Base-by-base conservation (phyloP, 2,113 vertebrate genomes). In the Saguinus imperator region DNA sequence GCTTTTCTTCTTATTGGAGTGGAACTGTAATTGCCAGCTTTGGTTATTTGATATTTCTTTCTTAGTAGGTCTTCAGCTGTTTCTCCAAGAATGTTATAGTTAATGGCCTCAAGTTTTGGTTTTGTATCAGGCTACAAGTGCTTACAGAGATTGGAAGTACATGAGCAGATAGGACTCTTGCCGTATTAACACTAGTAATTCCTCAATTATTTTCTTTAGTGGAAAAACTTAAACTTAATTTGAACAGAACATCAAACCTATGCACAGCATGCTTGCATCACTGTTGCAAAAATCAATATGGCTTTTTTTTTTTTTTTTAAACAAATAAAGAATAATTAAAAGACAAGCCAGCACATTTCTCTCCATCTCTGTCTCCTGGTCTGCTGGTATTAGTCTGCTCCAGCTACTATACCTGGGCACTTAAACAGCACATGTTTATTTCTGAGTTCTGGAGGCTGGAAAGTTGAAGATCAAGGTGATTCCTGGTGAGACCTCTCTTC, bases 181-280 rank as follows among this genome's bases (percentile, higher is more conserved):
- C 1, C 85, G 3, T 70, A 58, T 27, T 43, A 87, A 11, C 57
- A 37, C 14, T 83, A 0, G 87, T 81, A 21, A 5, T 27, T 82
- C 61, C 73, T 6, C 20, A 81, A 4, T 11, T 37, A 1, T 91
- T 75, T 68, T 66, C 55, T 92, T 80, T 72, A 52, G n/a, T 93
- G 35, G 73, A 45, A 96, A 83, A n/a, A 35, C 64, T 94, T 79
- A 96, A 87, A 91, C 35, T 94, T 68, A 52, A 68, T 91, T 35
- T 40, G 84, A 75, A 37, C 12, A 37, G 87, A 87, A 52, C 72
- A 9, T 23, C 64, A 86, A 23, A 2, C 48, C 55, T 83, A 14
- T 6, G 7, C 32, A 75, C 13, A 23, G n/a, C 40, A 55, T 58
- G 14, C 8, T 45, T 94, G 68, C 25, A 72, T 52, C 48, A 40